Conservation (phyloP, 35 echinoderm and acorn worm species). For the Apostichopus japonicus region DNA sequence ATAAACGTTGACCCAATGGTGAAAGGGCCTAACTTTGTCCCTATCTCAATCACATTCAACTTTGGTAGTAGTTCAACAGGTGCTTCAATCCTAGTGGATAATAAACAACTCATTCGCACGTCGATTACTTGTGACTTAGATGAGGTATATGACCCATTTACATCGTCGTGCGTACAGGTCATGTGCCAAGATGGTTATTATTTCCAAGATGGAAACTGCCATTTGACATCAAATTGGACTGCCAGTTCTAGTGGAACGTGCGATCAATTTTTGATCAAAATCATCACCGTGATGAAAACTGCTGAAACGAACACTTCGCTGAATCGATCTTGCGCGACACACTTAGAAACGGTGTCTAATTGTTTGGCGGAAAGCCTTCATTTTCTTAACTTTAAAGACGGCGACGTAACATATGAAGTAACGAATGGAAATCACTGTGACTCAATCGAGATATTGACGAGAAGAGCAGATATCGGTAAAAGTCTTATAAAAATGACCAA, state of each 20-base stretch:
- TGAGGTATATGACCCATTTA: constrained; percentile 31
- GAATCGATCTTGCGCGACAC: not conserved
- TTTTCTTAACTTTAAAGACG: not conserved
- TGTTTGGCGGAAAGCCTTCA: not conserved
- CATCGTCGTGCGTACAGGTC: not conserved
- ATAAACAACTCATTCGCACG: not conserved
- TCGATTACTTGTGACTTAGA: constrained; percentile 26
- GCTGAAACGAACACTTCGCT: not conserved
- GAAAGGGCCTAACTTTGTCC: not conserved
- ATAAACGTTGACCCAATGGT: too few relatives aligned
- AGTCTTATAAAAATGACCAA: not conserved
- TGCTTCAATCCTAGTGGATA: not conserved
- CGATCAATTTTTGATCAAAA: not conserved
- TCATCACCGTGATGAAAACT: not conserved
- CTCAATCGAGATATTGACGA: not conserved
- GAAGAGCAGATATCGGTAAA: not conserved
- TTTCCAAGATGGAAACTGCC: not conserved
- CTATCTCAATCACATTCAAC: not conserved
- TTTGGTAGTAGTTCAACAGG: not conserved
- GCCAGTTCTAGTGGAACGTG: not conserved
- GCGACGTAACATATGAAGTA: not conserved
- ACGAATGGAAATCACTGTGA: not conserved
- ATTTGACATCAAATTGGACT: not conserved
- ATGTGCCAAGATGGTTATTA: not conserved
- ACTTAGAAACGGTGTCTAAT: not conserved